Evolutionary conservation across 2,888 invertebrate species (phyloP), one percentile per base, ranked within the genome.

Genomic region (Drosophila nigritarsus): DNA sequence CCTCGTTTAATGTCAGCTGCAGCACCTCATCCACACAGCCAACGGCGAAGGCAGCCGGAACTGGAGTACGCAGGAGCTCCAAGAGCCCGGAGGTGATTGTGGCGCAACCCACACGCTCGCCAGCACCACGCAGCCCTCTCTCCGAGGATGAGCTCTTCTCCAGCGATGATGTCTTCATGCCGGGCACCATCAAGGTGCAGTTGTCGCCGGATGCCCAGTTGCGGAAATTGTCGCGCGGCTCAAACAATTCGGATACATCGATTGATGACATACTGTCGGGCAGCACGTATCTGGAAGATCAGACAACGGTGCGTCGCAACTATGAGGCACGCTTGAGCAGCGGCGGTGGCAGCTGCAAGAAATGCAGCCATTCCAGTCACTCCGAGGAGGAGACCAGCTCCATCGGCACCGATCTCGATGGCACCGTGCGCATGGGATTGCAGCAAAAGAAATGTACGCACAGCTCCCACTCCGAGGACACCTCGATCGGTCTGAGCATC

Each of bases 401-500:
- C 1, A 94, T 96, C 87, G 96, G 96, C 1, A 96, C 96, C 1
- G 96, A 96, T 87, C 94, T 96, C 40, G 97, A 97, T 89, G 97
- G 97, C 24, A 97, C 97, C 0, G 97, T 97, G 0, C 95, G 96
- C 91, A 96, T 96, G 89, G 97, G 96, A 2, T 91, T 97, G 27
- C 96, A 96, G 82, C 96, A 96, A 72, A 96, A 96, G 87, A 97
- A 96, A 91, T 97, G 96, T 89, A 97, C 97, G 0, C 96, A 97
- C 80, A 96, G 97, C 84, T 96, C 97, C 0, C 97, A 97, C 92
- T 97, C 97, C 8, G 97, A 97, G 92, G 97, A 97, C 87, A 97
- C 97, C 0, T 97, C 97, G 0, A 96, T 97, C 91, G 97, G 97
- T 24, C 93, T 97, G 36, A 97, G 97, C 88, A 96, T 97, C 87